phyloP scores from a whole-genome alignment of 2,797 vertebrate species.

The Fringilla coelebs region DNA sequence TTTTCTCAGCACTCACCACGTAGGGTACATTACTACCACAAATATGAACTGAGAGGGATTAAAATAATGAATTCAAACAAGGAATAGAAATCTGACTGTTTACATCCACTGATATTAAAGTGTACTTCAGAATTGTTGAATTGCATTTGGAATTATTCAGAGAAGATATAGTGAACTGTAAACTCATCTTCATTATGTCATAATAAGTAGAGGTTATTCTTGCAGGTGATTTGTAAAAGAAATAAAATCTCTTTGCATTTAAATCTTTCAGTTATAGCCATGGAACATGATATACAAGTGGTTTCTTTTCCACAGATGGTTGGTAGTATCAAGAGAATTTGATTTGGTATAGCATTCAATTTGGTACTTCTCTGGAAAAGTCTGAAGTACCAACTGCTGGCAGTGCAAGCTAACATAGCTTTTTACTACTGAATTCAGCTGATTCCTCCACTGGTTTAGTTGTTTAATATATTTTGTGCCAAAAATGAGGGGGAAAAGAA shows the following conservation, averaged over 20 bases:
- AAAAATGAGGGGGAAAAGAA: neutral
- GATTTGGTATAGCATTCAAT: neutral
- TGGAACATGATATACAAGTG: neutral
- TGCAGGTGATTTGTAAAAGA: neutral
- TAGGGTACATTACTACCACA: conserved; percentile 67
- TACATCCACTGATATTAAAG: neutral
- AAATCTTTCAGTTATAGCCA: neutral
- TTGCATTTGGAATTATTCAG: neutral
- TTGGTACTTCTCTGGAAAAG: neutral
- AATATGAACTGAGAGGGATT: conserved; percentile 68
- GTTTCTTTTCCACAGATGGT: neutral
- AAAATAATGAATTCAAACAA: conserved; percentile 60
- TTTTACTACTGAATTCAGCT: neutral
- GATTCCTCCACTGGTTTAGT: neutral
- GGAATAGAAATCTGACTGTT: conserved; percentile 29
- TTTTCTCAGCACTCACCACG: conserved; percentile 74
- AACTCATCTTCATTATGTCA: neutral
- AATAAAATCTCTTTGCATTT: neutral
- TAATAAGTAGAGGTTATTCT: neutral
- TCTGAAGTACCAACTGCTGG: neutral
- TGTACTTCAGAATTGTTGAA: neutral
- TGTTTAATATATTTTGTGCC: neutral
- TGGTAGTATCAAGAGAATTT: neutral
- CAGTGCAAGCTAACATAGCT: neutral
- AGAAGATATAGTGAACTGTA: neutral